Base-by-base conservation (phyloP, 1,140 invertebrate species). In the Pseudomyrmex dendroicus region DNA sequence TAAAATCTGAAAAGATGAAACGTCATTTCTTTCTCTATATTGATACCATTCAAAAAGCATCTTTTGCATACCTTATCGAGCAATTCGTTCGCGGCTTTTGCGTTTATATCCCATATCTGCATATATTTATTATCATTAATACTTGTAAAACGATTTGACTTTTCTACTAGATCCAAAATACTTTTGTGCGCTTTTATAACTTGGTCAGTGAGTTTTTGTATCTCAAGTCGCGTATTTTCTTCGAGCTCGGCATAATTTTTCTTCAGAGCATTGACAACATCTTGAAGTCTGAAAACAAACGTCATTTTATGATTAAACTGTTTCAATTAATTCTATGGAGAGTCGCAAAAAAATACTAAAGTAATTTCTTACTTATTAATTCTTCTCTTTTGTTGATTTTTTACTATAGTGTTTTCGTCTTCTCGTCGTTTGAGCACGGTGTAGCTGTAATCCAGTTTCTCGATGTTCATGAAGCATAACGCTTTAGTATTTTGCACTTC, bases 371-470 rank as follows among this genome's bases (percentile, higher is more conserved):
- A 94, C 94, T 94, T 95, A 89, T 97, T 97, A 2, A 98, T 95
- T 90, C 96, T 96, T 12, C 97, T 95, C 90, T 98, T 98, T 89
- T 98, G 97, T 89, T 98, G 96, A 72, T 96, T 97, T 90, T 96
- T 96, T 0, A 98, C 96, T 67, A 97, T 96, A 0, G 96, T 95
- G 91, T 98, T 98, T 93, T 98, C 98, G 80, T 98, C 97, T 90
- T 98, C 98, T 9, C 97, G 95, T 91, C 96, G 97, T 92, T 97
- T 97, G 20, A 98, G 90, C 10, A 98, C 96, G 78, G 95, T 95
- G 90, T 98, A 98, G 93, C 97, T 98, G 87, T 98, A 98, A 89
- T 98, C 97, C 35, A 98, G 94, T 92, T 98, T 98, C 91, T 98
- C 98, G 4, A 96, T 96, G 90, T 98, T 98, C 84, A 98, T 95